Evolutionary conservation across 2,113 vertebrate genomes (phyloP).

Genomic region (Lanius ludovicianus): DNA sequence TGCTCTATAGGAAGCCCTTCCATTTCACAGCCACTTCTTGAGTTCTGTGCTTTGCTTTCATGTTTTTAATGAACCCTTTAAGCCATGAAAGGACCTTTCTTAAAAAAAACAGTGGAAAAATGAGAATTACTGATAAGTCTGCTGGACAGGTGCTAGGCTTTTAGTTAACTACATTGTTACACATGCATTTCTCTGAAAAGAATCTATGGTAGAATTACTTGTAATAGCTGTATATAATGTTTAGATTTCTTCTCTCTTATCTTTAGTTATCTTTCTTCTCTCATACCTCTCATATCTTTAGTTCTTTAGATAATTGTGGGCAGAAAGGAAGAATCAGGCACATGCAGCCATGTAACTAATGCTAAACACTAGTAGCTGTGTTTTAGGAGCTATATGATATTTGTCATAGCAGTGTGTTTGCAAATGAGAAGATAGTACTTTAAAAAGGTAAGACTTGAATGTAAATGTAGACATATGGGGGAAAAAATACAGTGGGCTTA

Average conservation of each 20-base stretch:
- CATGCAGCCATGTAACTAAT: background rate
- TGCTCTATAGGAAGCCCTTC: background rate
- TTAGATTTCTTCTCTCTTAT: background rate
- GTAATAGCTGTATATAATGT: background rate
- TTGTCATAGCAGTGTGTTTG: background rate
- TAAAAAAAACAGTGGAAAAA: background rate
- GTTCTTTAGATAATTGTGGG: background rate
- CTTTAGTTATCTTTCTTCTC: background rate
- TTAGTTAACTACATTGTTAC: background rate
- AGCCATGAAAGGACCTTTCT: background rate
- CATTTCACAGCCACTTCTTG: background rate
- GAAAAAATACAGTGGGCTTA: background rate
- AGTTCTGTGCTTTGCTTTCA: background rate
- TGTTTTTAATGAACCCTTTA: background rate
- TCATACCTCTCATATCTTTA: background rate
- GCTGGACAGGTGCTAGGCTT: background rate
- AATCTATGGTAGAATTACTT: background rate
- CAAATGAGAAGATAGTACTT: background rate
- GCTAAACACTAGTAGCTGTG: background rate
- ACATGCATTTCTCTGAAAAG: accelerated
- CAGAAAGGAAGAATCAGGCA: background rate
- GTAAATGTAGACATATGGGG: background rate
- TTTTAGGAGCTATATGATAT: background rate
- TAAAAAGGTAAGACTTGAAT: background rate
- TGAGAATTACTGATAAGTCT: background rate